phyloP scores from a whole-genome alignment of 1,140 invertebrate genomes.

The Oreohelix idahoensis region DNA sequence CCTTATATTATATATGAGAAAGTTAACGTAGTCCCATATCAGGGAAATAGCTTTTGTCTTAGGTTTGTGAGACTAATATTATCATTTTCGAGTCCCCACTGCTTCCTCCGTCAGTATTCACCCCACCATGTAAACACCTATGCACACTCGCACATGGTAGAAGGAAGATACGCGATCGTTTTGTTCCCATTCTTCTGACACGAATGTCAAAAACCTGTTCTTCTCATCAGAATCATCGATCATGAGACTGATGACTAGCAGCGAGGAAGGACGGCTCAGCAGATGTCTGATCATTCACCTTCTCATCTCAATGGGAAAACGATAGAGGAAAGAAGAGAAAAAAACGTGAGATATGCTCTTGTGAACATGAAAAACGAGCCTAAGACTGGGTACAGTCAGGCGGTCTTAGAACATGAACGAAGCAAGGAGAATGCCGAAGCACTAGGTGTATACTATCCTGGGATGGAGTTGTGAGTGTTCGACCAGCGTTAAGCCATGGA shows the following conservation, averaged over 20 bases:
- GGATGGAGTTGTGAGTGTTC: conserved; percentile 4
- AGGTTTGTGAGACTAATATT: too few relatives aligned
- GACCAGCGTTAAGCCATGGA: not conserved
- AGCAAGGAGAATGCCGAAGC: not conserved
- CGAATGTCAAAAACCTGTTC: conserved; percentile 4
- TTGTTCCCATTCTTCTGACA: conserved; percentile 10
- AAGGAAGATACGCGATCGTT: conserved; percentile 5
- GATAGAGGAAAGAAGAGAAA: not conserved
- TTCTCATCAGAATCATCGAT: conserved; percentile 3
- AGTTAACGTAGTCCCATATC: too few relatives aligned
- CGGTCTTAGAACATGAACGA: not conserved
- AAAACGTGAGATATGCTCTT: not conserved
- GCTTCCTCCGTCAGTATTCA: not conserved
- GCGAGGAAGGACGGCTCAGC: not conserved
- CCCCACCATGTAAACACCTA: not conserved
- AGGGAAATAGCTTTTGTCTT: too few relatives aligned
- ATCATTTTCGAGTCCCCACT: too few relatives aligned
- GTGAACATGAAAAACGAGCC: not conserved
- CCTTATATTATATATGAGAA: too few relatives aligned
- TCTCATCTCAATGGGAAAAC: not conserved
- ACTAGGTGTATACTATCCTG: not conserved
- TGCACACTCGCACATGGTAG: not conserved
- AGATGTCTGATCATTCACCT: conserved; percentile 2
- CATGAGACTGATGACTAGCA: not conserved
- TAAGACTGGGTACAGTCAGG: not conserved